Base-by-base conservation (phyloP, 2,888 invertebrate genomes). In the Tenthredo notha region DNA sequence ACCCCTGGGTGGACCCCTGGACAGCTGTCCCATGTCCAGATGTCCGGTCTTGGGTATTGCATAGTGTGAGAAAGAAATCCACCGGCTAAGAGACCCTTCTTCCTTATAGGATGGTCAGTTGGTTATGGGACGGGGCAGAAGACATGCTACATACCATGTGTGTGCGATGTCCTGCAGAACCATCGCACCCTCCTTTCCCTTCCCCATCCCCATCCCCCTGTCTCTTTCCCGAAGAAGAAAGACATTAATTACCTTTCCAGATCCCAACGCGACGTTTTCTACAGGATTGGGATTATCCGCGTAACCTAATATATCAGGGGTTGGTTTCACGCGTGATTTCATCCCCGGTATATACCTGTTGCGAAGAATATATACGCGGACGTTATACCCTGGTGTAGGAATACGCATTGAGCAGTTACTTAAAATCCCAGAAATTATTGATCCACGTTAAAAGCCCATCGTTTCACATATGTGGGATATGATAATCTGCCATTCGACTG, bases 21-120 rank as follows among this genome's bases (percentile, higher is more conserved):
- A 89, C 91, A 91, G 91, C 91, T 91, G 91, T 90, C 91, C 91
- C 90, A 88, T 89, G 92, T 91, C 90, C 92, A 92, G 92, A 92
- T 92, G 92, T 92, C 92, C 91, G 90, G 90, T 33, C 21, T 18
- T 3, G n/a, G 40, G 40, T 65, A 21, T n/a, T 29, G 15, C 74
- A 37, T 18, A 80, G 40, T 61, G 80, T 80, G 61, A 80, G 80
- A 80, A 80, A 61, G 61, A 54, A 77, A 77, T 47, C 72, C 83
- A 83, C 83, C 83, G 83, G 40, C 80, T 80, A 74, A 40, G 25
- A 33, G 61, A 61, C 37, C 61, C 58, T 54, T 43, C 80, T 61
- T 80, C 40, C 29, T 77, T 29, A 9, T 43, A 54, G 50, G 72
- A 67, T 83, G 83, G 83, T 70, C 83, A 70, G 83, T 70, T n/a